Conservation (phyloP, 53 echinoderm and acorn worm genomes). For the Antedon mediterranea region DNA sequence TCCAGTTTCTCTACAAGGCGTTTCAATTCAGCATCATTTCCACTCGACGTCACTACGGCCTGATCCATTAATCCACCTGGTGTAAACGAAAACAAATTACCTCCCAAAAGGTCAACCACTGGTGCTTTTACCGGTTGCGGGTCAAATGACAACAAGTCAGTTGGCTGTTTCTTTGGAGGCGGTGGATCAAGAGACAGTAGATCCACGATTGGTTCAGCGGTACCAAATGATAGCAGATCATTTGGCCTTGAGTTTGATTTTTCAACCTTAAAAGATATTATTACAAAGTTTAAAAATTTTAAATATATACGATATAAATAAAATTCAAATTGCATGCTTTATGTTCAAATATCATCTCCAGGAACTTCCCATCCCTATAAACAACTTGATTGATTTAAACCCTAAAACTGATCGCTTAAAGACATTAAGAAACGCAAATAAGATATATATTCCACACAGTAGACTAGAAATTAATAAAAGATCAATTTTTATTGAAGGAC, state of each 20-base stretch:
- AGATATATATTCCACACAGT: no score
- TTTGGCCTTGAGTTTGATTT: neutral
- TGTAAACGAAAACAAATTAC: slow-evolving; percentile 9
- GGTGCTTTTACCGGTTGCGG: neutral
- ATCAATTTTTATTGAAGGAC: no score
- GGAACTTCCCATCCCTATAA: no score
- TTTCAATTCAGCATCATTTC: slow-evolving; percentile 24
- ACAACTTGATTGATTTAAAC: no score
- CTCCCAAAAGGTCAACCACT: neutral
- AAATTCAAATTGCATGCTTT: no score
- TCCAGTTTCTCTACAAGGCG: slow-evolving; percentile 26
- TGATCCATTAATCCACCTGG: neutral
- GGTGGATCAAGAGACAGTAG: neutral
- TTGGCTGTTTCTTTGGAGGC: slow-evolving; percentile 17
- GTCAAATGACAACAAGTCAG: slow-evolving; percentile 11
- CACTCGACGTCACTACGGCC: neutral
- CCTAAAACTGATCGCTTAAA: no score
- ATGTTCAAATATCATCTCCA: no score
- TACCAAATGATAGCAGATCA: neutral
- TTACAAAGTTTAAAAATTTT: no score
- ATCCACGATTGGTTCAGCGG: neutral
- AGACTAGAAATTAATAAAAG: no score
- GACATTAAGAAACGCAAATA: no score
- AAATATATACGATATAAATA: no score
- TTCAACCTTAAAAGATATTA: neutral